phyloP scores from a whole-genome alignment of 2,888 invertebrate genomes.

The Tipula lateralis region DNA sequence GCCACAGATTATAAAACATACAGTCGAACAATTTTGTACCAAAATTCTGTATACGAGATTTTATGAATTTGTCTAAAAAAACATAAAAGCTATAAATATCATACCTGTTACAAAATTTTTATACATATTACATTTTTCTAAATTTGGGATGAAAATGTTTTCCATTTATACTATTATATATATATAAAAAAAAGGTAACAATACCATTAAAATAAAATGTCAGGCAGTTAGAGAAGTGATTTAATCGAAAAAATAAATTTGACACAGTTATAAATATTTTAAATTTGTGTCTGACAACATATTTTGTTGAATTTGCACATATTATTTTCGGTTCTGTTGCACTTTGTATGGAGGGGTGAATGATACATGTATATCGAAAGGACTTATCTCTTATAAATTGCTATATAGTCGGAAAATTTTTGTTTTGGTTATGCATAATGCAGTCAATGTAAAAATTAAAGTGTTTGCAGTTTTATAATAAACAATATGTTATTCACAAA shows the following conservation, averaged over 20 bases:
- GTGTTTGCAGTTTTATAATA: neutral
- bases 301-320: neutral
- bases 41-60: neutral
- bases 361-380: neutral
- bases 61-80: neutral
- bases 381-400: neutral
- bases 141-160: conserved; percentile 4
- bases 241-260: neutral
- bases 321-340: neutral
- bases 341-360: neutral
- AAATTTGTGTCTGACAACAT: neutral
- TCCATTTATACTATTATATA: neutral
- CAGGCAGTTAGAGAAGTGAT: neutral
- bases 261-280: neutral
- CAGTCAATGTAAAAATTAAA: neutral
- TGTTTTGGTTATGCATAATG: neutral
- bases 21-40: neutral
- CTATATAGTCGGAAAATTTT: neutral
- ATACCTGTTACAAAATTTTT: neutral
- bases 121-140: neutral
- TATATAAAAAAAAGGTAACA: neutral
- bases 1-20: neutral
- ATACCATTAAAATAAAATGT: neutral
- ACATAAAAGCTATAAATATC: neutral
- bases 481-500: neutral